These are phyloP conservation scores for Pteropus alecto DNA, from an alignment of 2,113 vertebrate species.

Conservation along the genomic window DNA sequence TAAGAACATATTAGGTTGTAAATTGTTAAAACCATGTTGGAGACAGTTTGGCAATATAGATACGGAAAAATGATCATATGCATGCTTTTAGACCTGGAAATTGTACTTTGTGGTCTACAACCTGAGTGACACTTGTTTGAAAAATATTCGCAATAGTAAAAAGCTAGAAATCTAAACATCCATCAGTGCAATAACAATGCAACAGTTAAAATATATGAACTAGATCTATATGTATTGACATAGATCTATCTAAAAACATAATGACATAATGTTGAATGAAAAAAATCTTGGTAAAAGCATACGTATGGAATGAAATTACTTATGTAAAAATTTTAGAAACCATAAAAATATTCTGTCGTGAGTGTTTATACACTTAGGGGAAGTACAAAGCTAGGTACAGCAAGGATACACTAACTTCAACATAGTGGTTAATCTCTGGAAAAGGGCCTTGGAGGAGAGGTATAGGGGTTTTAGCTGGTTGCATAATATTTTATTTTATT, in stretches of 20 bases:
- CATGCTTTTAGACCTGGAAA: background rate
- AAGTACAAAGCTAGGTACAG: background rate
- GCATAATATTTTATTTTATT: background rate
- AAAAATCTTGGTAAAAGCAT: constrained; percentile 1
- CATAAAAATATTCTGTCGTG: background rate
- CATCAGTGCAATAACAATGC: background rate
- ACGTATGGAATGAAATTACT: background rate
- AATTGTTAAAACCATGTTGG: background rate
- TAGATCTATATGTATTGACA: background rate
- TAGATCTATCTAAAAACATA: background rate
- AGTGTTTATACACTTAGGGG: background rate
- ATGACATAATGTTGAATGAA: background rate
- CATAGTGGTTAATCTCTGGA: background rate
- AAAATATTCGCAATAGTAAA: background rate
- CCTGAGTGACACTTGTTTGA: background rate
- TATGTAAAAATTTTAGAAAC: background rate
- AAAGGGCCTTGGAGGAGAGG: background rate
- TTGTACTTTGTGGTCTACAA: background rate
- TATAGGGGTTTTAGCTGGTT: background rate
- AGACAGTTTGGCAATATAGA: background rate
- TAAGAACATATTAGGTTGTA: background rate
- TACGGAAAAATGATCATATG: background rate
- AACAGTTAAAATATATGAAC: background rate
- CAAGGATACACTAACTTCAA: background rate
- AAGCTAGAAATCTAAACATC: background rate